Evolutionary conservation across 2,797 vertebrate species (phyloP).

Genomic region (Luscinia megarhynchos): DNA sequence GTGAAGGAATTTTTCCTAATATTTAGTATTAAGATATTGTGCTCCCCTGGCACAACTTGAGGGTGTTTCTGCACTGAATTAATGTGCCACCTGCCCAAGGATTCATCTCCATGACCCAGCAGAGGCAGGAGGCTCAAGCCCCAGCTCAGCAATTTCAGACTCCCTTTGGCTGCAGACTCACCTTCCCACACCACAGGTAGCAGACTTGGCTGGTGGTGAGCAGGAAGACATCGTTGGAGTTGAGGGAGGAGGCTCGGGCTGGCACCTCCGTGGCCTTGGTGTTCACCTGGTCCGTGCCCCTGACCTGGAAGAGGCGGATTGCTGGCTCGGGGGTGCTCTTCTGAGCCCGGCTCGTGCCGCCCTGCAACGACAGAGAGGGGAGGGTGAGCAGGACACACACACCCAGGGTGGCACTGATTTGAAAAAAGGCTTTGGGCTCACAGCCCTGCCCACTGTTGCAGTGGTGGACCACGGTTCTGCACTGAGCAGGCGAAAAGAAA

Average conservation of each 20-base stretch:
- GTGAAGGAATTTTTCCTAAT: not conserved
- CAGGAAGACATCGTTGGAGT: conserved; percentile 89
- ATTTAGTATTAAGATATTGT: not conserved
- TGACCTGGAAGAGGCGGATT: conserved; percentile 88
- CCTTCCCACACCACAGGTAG: conserved; percentile 94
- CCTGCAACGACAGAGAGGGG: conserved; percentile 70
- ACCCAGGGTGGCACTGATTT: not conserved
- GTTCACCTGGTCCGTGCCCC: conserved; percentile 85
- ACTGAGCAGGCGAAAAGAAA: not conserved
- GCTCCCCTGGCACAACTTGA: not conserved
- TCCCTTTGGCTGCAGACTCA: conserved; percentile 5
- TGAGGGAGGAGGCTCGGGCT: conserved; percentile 85
- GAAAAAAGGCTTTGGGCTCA: not conserved
- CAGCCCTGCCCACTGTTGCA: not conserved
- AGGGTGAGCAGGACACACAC: not conserved
- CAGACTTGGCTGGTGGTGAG: conserved; percentile 79
- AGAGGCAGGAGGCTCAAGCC: not conserved
- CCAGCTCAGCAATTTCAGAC: fast-evolving
- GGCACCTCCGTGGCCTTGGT: conserved; percentile 89
- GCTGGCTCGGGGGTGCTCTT: conserved; percentile 58
- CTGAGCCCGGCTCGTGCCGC: conserved; percentile 82
- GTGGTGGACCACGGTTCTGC: fast-evolving
- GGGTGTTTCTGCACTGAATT: fast-evolving
- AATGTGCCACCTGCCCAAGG: not conserved
- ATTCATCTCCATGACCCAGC: not conserved